A percentile compares a stretch with the other conserved stretches of the same genome.
phyloP scores from a whole-genome alignment of 2,797 vertebrate species.

The Siniperca undulata region DNA sequence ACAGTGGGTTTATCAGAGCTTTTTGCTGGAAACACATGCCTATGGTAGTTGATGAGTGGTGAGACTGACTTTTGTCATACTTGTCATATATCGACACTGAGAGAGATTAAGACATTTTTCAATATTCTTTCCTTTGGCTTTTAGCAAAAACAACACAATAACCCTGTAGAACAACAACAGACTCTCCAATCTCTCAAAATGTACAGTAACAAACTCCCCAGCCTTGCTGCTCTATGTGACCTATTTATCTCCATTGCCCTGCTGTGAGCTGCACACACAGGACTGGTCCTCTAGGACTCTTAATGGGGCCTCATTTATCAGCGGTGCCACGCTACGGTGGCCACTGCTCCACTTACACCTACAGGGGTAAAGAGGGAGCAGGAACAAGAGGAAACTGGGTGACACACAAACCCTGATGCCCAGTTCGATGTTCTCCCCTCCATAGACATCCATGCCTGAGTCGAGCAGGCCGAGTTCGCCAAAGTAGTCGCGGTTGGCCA shows the following conservation, averaged over 20 bases:
- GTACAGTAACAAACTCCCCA: constrained; percentile 19
- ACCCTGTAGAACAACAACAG: not conserved
- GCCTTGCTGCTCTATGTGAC: constrained; percentile 51
- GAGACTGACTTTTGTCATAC: not conserved
- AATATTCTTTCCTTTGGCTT: not conserved
- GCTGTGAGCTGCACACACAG: constrained; percentile 51
- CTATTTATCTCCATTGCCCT: constrained; percentile 68
- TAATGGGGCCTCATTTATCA: constrained; percentile 78
- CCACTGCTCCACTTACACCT: constrained; percentile 72
- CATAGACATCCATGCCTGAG: constrained; percentile 97
- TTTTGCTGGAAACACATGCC: not conserved
- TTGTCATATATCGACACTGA: not conserved
- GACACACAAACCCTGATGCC: constrained; percentile 95
- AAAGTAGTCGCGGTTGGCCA: constrained; percentile 94
- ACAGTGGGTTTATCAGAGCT: not conserved
- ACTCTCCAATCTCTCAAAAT: constrained; percentile 15
- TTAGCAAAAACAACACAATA: not conserved
- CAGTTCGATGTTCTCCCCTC: constrained; percentile 99
- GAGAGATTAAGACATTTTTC: not conserved
- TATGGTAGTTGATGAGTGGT: not conserved
- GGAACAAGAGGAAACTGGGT: constrained; percentile 53
- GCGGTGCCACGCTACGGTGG: constrained; percentile 54
- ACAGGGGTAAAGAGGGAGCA: constrained; percentile 40
- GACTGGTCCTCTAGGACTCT: constrained; percentile 60
- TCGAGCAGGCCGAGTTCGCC: constrained; percentile 95